Conservation (phyloP, 2,113 vertebrate genomes). For the Polypterus senegalus region DNA sequence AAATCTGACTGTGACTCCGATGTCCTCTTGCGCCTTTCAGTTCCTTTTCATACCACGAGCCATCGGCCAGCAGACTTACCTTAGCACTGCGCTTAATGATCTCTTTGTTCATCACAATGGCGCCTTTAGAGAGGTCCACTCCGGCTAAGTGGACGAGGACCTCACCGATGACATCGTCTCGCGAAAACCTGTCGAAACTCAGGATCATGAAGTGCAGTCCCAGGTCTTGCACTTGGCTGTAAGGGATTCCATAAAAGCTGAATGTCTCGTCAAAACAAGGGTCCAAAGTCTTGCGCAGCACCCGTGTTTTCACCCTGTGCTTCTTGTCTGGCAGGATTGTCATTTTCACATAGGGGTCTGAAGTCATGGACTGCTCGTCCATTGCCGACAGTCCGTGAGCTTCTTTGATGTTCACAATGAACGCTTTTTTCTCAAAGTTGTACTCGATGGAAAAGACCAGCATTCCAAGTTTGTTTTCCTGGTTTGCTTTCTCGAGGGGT, state of each 20-base stretch:
- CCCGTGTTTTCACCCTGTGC: constrained; percentile 92
- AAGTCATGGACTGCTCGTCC: constrained; percentile 93
- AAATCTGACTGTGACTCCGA: too few relatives aligned
- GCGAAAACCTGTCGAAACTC: constrained; percentile 94
- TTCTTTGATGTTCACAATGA: constrained; percentile 93
- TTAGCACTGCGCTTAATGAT: constrained; percentile 89
- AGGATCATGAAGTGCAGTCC: constrained; percentile 84
- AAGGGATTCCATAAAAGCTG: constrained; percentile 87
- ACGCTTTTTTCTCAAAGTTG: constrained; percentile 89
- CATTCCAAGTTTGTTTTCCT: constrained; percentile 68
- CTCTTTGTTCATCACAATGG: constrained; percentile 82
- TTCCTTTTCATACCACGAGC: too few relatives aligned
- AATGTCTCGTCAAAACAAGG: constrained; percentile 96
- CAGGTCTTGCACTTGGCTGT: constrained; percentile 72
- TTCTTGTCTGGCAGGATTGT: constrained; percentile 94
- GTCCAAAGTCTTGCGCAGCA: constrained; percentile 89
- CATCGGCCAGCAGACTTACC: constrained; percentile 49
- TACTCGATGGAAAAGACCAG: constrained; percentile 91
- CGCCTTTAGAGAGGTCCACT: constrained; percentile 73
- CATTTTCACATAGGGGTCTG: constrained; percentile 96
- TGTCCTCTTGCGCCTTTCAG: too few relatives aligned
- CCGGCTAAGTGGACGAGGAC: constrained; percentile 78
- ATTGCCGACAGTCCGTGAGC: constrained; percentile 81
- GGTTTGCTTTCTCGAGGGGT: constrained; percentile 44
- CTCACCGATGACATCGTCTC: constrained; percentile 92